Evolutionary conservation across 2,113 vertebrate genomes (phyloP), one percentile per base, ranked within the genome.

Genomic region (Elanus axillaris): DNA sequence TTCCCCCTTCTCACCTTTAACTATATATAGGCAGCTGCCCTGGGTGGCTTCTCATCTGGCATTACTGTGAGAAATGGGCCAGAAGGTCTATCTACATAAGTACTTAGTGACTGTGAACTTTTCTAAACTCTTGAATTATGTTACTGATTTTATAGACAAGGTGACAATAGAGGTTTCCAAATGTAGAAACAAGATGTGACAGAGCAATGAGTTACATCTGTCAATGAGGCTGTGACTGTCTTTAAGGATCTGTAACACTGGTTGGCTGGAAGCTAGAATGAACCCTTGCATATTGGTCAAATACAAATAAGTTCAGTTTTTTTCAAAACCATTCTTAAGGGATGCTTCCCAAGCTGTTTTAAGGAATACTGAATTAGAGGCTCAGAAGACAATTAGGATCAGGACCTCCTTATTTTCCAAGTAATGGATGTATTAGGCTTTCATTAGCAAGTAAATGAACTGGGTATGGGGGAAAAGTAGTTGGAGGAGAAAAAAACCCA

Each of bases 1-100:
- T 52, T 72, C 21, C 5, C 17, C 29, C 21, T 23, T 78, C 23
- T 78, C 60, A 56, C 42, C 25, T 81, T 69, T 48, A 40, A 34
- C 31, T 43, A 0, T 18, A n/a, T 43, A 0, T 18, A n/a, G 59
- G 13, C 53, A 73, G 40, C 52, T 53, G 47, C 47, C 56, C 55
- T 69, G 59, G 21, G 27, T 55, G 31, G 12, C 21, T 76, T 76
- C 82, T 86, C 23, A 29, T 53, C 20, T 79, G 72, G 12, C 18
- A 7, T 68, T 75, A 7, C 67, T 69, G 36, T 69, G 80, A 68
- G 76, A 60, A 79, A 31, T 14, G 16, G 10, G 31, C 34, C 45
- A 69, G 48, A 62, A 50, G 27, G 21, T 53, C 5, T 58, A 4
- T 11, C 48, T 53, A 0, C 10, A 1, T 18, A 25, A 38, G n/a